phyloP scores from a whole-genome alignment of 2,888 invertebrate species.

The Hymenopus coronatus region DNA sequence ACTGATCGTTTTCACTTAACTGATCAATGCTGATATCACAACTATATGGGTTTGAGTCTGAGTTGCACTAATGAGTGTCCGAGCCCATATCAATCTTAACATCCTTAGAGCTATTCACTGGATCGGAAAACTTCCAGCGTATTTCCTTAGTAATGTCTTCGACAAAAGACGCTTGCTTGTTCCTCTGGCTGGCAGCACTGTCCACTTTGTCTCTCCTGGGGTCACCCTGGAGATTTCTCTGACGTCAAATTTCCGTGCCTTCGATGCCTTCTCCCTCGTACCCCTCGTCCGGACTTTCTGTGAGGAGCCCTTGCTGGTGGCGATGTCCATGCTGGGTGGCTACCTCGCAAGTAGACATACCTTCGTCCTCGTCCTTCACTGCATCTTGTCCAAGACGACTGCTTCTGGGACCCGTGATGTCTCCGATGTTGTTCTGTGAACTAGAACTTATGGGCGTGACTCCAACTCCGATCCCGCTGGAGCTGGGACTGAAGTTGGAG shows the following conservation, averaged over 20 bases:
- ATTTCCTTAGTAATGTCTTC: conserved; percentile 24
- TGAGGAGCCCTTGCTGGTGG: conserved; percentile 48
- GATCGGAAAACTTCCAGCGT: conserved; percentile 26
- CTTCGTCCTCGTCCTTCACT: neutral
- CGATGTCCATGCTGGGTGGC: neutral
- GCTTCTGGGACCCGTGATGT: neutral
- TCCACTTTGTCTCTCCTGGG: conserved; percentile 7
- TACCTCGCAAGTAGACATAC: neutral
- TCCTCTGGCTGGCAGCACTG: neutral
- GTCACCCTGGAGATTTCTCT: conserved; percentile 17
- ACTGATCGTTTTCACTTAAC: too few relatives aligned
- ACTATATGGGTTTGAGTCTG: neutral
- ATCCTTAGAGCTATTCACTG: neutral
- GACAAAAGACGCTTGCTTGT: neutral
- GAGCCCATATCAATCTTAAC: neutral
- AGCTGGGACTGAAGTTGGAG: conserved; percentile 16
- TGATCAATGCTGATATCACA: neutral
- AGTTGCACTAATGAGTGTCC: neutral
- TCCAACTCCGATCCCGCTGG: conserved; percentile 5
- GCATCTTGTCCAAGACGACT: neutral
- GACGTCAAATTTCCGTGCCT: conserved; percentile 67
- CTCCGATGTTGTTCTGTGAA: neutral
- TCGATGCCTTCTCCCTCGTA: conserved; percentile 74
- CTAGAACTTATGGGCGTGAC: neutral
- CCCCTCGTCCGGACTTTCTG: conserved; percentile 84